Percentiles rank a stretch among this genome's conserved stretches.
Conservation (phyloP, 2,888 invertebrate genomes). For the Erebia aethiops region DNA sequence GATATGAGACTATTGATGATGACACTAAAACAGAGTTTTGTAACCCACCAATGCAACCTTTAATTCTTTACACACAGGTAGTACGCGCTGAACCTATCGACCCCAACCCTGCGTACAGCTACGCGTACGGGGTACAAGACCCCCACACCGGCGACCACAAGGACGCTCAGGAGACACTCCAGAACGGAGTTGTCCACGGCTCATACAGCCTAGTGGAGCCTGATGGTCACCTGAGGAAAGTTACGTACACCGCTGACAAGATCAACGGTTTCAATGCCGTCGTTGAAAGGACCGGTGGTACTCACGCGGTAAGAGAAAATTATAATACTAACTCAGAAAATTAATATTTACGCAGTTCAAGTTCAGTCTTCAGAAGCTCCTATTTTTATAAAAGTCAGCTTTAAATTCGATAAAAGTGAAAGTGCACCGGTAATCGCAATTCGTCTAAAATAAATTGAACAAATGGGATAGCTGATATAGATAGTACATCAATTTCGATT, state of each 20-base stretch:
- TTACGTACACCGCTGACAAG: conserved; percentile 81
- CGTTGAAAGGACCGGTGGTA: conserved; percentile 75
- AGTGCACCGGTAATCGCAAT: too few species aligned
- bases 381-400: too few species aligned
- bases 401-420: too few species aligned
- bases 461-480: too few species aligned
- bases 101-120: conserved; percentile 80
- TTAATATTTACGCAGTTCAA: too few species aligned
- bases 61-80: conserved; percentile 48
- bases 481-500: too few species aligned
- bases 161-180: conserved; percentile 75
- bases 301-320: conserved; percentile 62
- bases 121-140: conserved; percentile 78
- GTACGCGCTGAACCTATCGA: conserved; percentile 76
- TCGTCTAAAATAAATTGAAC: too few species aligned
- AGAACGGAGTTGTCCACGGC: conserved; percentile 81
- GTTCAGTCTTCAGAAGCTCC: too few species aligned
- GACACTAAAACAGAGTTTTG: too few species aligned
- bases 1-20: too few species aligned
- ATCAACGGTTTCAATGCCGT: conserved; percentile 81
- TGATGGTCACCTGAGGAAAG: conserved; percentile 76
- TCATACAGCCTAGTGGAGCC: conserved; percentile 80
- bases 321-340: background rate
- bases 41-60: background rate
- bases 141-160: conserved; percentile 80